Evolutionary conservation across 2,113 vertebrate species (phyloP).

Genomic region (Ceyx melanurus): DNA sequence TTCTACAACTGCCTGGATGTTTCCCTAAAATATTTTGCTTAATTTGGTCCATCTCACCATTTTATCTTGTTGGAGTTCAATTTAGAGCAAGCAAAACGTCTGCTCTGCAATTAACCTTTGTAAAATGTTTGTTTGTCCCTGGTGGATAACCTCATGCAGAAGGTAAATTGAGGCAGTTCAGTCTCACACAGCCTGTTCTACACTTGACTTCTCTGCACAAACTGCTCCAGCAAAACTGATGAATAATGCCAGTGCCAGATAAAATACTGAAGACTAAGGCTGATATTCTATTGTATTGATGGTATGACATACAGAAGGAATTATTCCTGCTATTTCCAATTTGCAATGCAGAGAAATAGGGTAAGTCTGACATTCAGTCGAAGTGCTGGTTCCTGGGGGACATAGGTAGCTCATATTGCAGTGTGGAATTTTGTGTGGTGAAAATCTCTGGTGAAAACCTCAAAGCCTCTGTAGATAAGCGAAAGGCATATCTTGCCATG

Average conservation of each 20-base stretch:
- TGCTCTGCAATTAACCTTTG: background rate
- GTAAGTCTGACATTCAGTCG: background rate
- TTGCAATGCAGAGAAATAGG: background rate
- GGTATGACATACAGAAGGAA: background rate
- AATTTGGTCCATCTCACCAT: background rate
- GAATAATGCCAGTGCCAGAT: background rate
- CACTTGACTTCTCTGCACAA: background rate
- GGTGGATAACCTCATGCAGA: background rate
- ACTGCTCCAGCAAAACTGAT: background rate
- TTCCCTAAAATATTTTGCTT: background rate
- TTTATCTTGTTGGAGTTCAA: background rate
- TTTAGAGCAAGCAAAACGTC: background rate
- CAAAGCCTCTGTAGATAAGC: background rate
- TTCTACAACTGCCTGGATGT: background rate
- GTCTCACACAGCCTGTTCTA: background rate
- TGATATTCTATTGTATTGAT: background rate
- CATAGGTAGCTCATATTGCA: background rate
- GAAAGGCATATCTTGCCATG: background rate
- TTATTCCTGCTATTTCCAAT: background rate
- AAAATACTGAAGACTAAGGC: background rate
- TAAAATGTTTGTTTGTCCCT: background rate
- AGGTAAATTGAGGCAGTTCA: rapidly evolving
- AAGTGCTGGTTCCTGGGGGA: background rate
- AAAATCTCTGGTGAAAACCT: background rate
- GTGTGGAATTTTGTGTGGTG: background rate